Conservation (phyloP, 1,140 invertebrate genomes). For the Meteorus sp. region DNA sequence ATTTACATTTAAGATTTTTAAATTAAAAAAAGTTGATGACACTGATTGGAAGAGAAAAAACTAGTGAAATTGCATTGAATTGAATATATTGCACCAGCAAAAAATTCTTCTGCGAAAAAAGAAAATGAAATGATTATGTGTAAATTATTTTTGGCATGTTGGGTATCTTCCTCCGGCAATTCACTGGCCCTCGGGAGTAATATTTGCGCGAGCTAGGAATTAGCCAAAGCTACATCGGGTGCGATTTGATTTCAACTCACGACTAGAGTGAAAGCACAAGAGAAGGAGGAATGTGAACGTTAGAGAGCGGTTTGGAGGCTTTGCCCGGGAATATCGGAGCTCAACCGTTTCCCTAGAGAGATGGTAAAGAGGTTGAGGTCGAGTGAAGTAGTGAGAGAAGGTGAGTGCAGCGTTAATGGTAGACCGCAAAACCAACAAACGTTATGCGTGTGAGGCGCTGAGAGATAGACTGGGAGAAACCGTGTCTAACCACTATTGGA, state of each 20-base stretch:
- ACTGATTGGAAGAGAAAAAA: no score
- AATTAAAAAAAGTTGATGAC: background rate
- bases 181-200: slow-evolving; percentile 17
- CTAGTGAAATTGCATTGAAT: background rate
- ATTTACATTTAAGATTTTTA: background rate
- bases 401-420: slow-evolving; percentile 44
- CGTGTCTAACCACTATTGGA: background rate
- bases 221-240: slow-evolving; percentile 10
- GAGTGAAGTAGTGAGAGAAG: slow-evolving; percentile 19
- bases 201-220: slow-evolving; percentile 24
- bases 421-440: slow-evolving; percentile 52
- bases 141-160: slow-evolving; percentile 6
- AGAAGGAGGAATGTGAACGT: slow-evolving; percentile 16
- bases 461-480: slow-evolving; percentile 12
- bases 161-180: slow-evolving; percentile 4
- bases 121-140: background rate
- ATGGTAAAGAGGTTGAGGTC: slow-evolving; percentile 27
- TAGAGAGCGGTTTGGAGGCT: slow-evolving; percentile 18
- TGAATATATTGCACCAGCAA: no score
- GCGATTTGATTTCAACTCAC: slow-evolving; percentile 26
- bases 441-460: slow-evolving; percentile 38
- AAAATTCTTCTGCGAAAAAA: no score
- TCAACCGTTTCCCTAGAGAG: slow-evolving; percentile 37
- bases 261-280: slow-evolving; percentile 1
- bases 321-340: slow-evolving; percentile 20